A percentile compares a stretch with the other conserved stretches of the same genome.
Evolutionary conservation across 2,113 vertebrate genomes (phyloP).

Genomic region (Sus scrofa): T2T-Sscrofa CM000814.6:128139001-128139500

Average conservation of each 20-base stretch:
- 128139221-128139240: neutral
- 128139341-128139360: neutral
- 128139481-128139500: neutral
- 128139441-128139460: neutral
- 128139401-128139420: neutral
- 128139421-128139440: neutral
- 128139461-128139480: neutral
- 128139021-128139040: constrained; percentile 32
- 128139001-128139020: constrained; percentile 12
- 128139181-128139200: neutral
- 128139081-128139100: neutral
- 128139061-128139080: neutral
- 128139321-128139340: neutral
- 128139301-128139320: neutral
- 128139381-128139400: neutral
- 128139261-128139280: constrained; percentile 47
- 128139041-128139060: neutral
- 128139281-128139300: neutral
- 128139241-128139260: neutral
- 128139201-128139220: neutral
- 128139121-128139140: neutral
- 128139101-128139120: neutral
- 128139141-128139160: neutral
- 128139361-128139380: neutral
- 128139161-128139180: neutral